Conservation (phyloP, 2,113 vertebrate genomes). For the Psammodynastes pulverulentus region DNA sequence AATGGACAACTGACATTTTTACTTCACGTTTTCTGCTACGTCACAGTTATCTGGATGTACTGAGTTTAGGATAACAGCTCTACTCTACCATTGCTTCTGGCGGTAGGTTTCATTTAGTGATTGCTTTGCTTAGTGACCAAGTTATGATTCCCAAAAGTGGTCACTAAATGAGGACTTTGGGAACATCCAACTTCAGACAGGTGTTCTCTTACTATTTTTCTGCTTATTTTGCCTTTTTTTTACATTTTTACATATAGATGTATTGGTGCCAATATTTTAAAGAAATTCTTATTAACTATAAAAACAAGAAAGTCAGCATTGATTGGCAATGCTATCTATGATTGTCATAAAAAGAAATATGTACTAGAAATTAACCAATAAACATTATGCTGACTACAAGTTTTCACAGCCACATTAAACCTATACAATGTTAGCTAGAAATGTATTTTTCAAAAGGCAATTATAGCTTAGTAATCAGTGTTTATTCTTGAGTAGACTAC, state of each 20-base stretch:
- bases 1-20: neutral
- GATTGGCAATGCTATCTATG: constrained; percentile 44
- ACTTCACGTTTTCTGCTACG: neutral
- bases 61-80: neutral
- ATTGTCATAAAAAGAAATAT: constrained; percentile 31
- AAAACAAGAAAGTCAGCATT: constrained; percentile 37
- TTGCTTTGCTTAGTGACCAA: too few species aligned
- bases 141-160: too few species aligned
- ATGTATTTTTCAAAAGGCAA: constrained; percentile 55
- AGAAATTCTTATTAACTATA: constrained; percentile 21
- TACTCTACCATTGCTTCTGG: neutral
- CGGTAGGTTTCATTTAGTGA: neutral
- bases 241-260: constrained; percentile 19
- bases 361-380: constrained; percentile 41
- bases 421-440: constrained; percentile 44
- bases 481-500: constrained; percentile 34
- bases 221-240: too few species aligned
- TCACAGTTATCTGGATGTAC: neutral
- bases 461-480: constrained; percentile 42
- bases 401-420: constrained; percentile 49
- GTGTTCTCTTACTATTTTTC: too few species aligned
- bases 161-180: too few species aligned
- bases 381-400: constrained; percentile 26
- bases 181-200: too few species aligned
- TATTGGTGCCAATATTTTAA: constrained; percentile 10